Evolutionary conservation across 2,797 vertebrate species (phyloP).

Genomic region (Fratercula arctica): DNA sequence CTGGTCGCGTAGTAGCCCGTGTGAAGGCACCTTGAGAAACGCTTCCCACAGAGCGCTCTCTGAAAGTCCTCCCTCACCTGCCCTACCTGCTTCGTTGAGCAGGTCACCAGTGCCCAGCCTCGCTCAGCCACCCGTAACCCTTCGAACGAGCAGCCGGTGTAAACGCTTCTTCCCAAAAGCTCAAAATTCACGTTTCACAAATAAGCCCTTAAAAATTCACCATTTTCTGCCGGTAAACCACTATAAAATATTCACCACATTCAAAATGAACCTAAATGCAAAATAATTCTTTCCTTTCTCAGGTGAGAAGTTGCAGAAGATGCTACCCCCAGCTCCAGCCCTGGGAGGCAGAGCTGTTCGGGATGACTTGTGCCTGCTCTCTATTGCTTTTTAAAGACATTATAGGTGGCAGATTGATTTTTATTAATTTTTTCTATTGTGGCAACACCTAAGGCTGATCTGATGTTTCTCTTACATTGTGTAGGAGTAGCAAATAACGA

Average conservation of each 20-base stretch:
- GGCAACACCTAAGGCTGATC: conserved; percentile 57
- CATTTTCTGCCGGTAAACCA: background rate
- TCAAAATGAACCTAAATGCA: conserved; percentile 22
- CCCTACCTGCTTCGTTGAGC: background rate
- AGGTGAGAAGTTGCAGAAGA: conserved; percentile 25
- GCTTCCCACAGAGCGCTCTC: background rate
- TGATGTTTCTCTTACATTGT: conserved; percentile 1
- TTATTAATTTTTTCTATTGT: conserved; percentile 66
- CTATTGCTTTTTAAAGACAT: conserved; percentile 55
- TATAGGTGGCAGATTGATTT: conserved; percentile 53
- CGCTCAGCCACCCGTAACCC: background rate
- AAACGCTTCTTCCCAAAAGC: background rate
- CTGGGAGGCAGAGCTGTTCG: background rate
- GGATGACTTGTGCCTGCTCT: background rate
- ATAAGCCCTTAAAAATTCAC: conserved; percentile 44
- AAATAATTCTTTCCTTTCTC: conserved; percentile 4
- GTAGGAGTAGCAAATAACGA: conserved; percentile 61
- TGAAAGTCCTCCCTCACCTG: background rate
- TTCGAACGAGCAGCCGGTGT: background rate
- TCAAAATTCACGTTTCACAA: conserved; percentile 43
- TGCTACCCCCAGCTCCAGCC: background rate
- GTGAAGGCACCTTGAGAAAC: background rate
- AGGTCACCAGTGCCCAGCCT: background rate
- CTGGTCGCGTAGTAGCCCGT: accelerated
- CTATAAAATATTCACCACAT: conserved; percentile 50